Conservation (phyloP, 2,888 invertebrate species). For the Callyntrura sp. region DNA sequence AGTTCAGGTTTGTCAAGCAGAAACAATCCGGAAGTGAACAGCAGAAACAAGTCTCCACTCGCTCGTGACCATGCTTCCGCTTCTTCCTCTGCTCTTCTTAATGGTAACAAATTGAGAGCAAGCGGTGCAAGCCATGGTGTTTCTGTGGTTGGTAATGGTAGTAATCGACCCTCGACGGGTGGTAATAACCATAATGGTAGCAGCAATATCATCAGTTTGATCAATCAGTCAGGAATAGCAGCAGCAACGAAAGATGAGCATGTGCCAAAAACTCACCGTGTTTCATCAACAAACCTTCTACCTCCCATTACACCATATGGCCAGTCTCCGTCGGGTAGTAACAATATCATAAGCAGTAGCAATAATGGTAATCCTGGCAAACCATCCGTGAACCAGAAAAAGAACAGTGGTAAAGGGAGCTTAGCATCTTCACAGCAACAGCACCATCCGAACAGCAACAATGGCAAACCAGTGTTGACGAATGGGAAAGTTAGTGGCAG, state of each 20-base stretch:
- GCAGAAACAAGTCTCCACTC: slow-evolving; percentile 62
- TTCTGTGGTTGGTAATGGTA: slow-evolving; percentile 7
- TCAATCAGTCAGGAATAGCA: slow-evolving; percentile 74
- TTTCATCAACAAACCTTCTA: slow-evolving; percentile 69
- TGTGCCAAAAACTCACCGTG: slow-evolving; percentile 76
- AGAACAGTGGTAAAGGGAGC: slow-evolving; percentile 57
- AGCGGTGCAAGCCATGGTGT: slow-evolving; percentile 24
- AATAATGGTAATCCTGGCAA: slow-evolving; percentile 57
- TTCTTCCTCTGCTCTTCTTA: slow-evolving; percentile 53
- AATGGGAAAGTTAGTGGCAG: slow-evolving; percentile 67
- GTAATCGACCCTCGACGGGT: slow-evolving; percentile 60
- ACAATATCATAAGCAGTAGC: slow-evolving; percentile 51
- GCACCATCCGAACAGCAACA: neutral
- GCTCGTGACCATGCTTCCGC: slow-evolving; percentile 77
- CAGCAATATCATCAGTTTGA: slow-evolving; percentile 75
- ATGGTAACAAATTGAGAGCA: slow-evolving; percentile 39
- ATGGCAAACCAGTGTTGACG: slow-evolving; percentile 31
- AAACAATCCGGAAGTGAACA: slow-evolving; percentile 76
- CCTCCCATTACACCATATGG: slow-evolving; percentile 67
- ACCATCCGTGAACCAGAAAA: slow-evolving; percentile 74
- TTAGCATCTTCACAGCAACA: slow-evolving; percentile 35
- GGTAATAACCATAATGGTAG: slow-evolving; percentile 62
- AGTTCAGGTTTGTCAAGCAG: slow-evolving; percentile 69
- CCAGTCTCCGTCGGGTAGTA: slow-evolving; percentile 60
- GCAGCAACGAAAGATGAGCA: slow-evolving; percentile 73